Conservation (phyloP, 2,888 invertebrate species). For the Nomada hirtipes region DNA sequence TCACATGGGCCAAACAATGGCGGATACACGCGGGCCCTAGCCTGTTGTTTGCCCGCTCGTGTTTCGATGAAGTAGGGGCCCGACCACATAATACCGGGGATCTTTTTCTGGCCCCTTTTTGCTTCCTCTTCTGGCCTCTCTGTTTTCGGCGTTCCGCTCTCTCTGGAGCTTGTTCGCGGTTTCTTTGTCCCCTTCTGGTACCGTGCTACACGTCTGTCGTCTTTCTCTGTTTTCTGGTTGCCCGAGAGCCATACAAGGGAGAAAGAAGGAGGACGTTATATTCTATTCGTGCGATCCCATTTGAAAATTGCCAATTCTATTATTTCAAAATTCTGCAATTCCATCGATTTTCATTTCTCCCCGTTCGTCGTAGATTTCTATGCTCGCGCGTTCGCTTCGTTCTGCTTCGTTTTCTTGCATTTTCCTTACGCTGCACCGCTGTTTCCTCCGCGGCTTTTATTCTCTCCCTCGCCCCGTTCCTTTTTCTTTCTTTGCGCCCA, state of each 20-base stretch:
- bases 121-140: constrained; percentile 32
- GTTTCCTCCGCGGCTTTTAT: neutral
- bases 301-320: neutral
- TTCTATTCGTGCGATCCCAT: no score
- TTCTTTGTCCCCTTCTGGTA: constrained; percentile 38
- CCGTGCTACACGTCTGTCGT: constrained; percentile 28
- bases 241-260: constrained; percentile 14
- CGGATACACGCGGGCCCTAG: constrained; percentile 78
- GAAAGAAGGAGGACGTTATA: no score
- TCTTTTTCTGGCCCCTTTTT: constrained; percentile 58
- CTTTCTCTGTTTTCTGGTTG: constrained; percentile 37
- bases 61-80: constrained; percentile 74
- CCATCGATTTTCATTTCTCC: no score
- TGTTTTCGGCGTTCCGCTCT: constrained; percentile 33
- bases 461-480: neutral
- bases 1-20: constrained; percentile 82
- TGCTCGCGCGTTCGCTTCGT: neutral
- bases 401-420: neutral
- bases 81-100: constrained; percentile 63
- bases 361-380: neutral
- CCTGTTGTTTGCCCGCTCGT: constrained; percentile 71
- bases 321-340: neutral
- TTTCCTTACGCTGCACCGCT: constrained; percentile 2
- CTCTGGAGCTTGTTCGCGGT: constrained; percentile 28
- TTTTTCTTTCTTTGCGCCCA: neutral